These are phyloP conservation scores for Eira barbara DNA, from an alignment of 2,113 vertebrate species.

Conservation along the genomic window DNA sequence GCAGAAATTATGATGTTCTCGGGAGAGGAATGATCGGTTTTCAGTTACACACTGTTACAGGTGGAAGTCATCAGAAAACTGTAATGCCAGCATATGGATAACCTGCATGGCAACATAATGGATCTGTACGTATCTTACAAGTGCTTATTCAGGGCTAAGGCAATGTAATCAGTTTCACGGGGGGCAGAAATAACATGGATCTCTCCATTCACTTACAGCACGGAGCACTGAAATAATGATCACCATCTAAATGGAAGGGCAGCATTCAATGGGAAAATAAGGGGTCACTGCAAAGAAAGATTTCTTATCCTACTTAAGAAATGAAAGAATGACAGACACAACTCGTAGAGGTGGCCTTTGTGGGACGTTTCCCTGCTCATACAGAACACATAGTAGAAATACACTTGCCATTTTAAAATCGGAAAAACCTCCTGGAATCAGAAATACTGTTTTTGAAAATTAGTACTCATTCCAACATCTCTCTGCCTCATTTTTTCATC, in stretches of 20 bases:
- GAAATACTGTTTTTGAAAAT: slow-evolving; percentile 30
- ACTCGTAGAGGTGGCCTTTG: not conserved
- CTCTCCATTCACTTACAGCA: not conserved
- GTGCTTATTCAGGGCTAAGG: not conserved
- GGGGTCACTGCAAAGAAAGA: not conserved
- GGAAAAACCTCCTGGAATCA: not conserved
- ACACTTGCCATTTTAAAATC: not conserved
- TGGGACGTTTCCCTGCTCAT: not conserved
- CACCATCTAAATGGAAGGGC: not conserved
- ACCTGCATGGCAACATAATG: not conserved
- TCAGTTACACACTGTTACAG: slow-evolving; percentile 49
- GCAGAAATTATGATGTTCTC: slow-evolving; percentile 62
- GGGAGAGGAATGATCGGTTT: slow-evolving; percentile 54
- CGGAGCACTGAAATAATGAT: not conserved
- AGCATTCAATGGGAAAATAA: not conserved
- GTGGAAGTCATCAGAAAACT: slow-evolving; percentile 49
- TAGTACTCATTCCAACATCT: not conserved
- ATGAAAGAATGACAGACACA: not conserved
- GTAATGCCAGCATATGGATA: slow-evolving; percentile 44
- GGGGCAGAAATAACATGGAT: not conserved
- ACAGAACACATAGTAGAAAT: not conserved
- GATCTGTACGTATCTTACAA: not conserved
- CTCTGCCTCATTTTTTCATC: not conserved
- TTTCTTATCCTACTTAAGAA: not conserved
- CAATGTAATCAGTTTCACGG: slow-evolving; percentile 13